A percentile compares a stretch with the other conserved stretches of the same genome.
Conservation (phyloP, 2,888 invertebrate genomes). For the Tholera decimalis region DNA sequence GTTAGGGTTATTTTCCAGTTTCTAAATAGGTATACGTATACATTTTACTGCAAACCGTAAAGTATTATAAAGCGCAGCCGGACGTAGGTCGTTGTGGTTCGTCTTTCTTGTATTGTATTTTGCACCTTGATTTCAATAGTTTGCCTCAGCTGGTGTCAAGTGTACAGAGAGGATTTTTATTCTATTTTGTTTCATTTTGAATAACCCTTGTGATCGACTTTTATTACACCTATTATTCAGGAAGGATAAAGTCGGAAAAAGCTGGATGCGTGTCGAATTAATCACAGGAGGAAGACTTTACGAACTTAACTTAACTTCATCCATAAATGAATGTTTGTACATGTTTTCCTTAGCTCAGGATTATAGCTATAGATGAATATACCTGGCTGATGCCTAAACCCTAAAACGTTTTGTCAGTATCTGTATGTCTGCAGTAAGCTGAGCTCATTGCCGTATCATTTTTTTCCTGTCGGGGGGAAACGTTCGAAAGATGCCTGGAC, state of each 20-base stretch:
- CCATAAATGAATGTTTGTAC: background rate
- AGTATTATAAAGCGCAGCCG: conserved; percentile 13
- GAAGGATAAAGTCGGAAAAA: background rate
- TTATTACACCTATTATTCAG: background rate
- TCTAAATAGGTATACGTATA: background rate
- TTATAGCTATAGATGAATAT: background rate
- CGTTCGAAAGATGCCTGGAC: too few species aligned
- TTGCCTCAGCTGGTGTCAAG: conserved; percentile 27
- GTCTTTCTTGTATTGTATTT: conserved; percentile 40
- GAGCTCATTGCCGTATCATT: background rate
- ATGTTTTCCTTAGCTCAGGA: background rate
- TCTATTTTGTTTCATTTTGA: background rate
- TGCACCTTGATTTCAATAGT: conserved; percentile 34
- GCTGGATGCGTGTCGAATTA: background rate
- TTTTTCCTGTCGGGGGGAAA: too few species aligned
- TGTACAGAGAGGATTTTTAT: background rate
- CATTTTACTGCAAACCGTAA: conserved; percentile 12
- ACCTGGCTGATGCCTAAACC: too few species aligned
- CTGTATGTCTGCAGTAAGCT: background rate
- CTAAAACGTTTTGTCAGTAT: background rate
- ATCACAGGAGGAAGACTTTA: background rate
- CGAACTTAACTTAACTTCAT: too few species aligned
- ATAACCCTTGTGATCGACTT: background rate
- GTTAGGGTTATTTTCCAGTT: conserved; percentile 10
- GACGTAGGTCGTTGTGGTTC: conserved; percentile 25